Evolutionary conservation across 2,113 vertebrate species (phyloP), one percentile per base, ranked within the genome.

Genomic region (Candoia aspera): DNA sequence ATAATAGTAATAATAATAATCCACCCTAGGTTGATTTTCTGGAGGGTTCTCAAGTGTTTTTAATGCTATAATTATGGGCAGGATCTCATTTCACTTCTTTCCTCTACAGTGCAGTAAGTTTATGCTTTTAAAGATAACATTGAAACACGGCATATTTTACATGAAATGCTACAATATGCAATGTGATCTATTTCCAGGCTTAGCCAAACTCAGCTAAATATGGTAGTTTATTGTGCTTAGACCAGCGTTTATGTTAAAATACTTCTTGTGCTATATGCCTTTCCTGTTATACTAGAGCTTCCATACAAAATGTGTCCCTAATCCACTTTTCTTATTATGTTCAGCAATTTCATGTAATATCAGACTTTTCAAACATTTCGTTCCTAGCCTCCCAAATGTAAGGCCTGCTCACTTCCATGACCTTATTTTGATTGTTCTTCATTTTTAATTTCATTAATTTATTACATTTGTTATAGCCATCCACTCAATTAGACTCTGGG

Each of bases 111-210:
- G 89, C 59, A 94, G 93, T 90, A 90, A 93, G 96, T 96, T 96
- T 95, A 97, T 92, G 23, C 94, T 97, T 97, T 97, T 97, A 93
- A 97, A 92, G 0, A 24, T 0, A 93, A 96, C 8, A n/a, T 57
- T 93, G 92, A 96, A 93, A 88, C 92, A 94, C 49, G 3, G 29
- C 42, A 93, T 90, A 55, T 88, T 68, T 95, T 95, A 91, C 59
- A 91, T 93, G 90, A 95, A 95, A 95, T 92, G 92, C 95, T 94
- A 94, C 96, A 97, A 97, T 96, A 97, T 96, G 96, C 96, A 95
- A 95, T 95, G 94, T 73, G 90, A 94, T 73, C 94, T 97, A 94
- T 93, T 95, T 94, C 95, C 90, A 96, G 95, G 96, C 95, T 96
- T 95, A 97, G 93, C 95, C 93, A 97, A 98, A 96, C 93, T 92